Evolutionary conservation across 2,888 invertebrate species (phyloP), one percentile per base, ranked within the genome.

Genomic region (Cheilosia variabilis): DNA sequence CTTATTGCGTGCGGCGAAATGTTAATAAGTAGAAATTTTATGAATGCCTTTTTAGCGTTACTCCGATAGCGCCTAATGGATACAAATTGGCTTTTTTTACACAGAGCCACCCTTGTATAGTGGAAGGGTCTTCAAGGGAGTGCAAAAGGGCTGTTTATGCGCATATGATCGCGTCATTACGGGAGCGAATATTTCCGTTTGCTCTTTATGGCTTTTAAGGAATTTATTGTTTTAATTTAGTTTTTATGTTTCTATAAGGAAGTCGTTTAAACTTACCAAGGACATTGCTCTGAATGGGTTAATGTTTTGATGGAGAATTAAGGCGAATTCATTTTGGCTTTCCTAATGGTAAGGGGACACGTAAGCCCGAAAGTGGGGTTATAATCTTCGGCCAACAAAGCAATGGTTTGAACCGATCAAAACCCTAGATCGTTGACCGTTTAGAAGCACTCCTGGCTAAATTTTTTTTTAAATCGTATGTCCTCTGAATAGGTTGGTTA

Each of bases 41-140:
- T 86, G 86, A 86, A 86, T 86, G 86, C 86, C 86, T 86, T 86
- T 86, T 86, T 86, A 86, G 86, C 86, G 86, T 86, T 86, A 81
- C 66, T 62, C 76, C 76, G 86, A 86, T 86, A 86, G 76, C 81
- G 71, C 55, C 76, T 86, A 86, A 86, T 86, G 86, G 86, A 86
- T 86, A 86, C 86, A 86, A 86, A 86, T 86, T 86, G 86, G 86
- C 68, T 41, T 81, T 81, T 86, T 80, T 80, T 66, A 41, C 66
- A 58, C 55, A 50, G 47, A 63, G 45, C 55, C 72, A 68, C 68
- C 65, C 76, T 66, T 37, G 3, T 31, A 31, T 27, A 19, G 80
- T 43, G 52, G 37, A 22, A 57, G 19, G 43, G 24, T 13, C 27
- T 31, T 19, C 22, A 65, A 41, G 17, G 68, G 60, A 63, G 81